These are phyloP conservation scores for Monopis laevigella DNA, from an alignment of 2,888 invertebrate genomes.

Conservation along the genomic window DNA sequence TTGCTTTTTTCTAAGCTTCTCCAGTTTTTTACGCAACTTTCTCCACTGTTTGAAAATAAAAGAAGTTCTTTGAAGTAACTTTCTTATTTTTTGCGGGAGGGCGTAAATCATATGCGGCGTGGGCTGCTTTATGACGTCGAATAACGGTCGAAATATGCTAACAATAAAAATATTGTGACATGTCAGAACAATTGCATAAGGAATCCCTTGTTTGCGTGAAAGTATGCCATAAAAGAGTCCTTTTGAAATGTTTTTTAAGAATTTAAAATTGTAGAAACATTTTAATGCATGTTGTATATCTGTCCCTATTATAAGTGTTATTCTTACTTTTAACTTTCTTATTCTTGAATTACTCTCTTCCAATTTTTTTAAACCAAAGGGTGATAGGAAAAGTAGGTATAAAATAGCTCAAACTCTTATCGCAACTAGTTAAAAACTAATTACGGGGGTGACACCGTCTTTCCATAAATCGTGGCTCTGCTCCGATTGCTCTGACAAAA, in stretches of 20 bases:
- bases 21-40: conserved; percentile 65
- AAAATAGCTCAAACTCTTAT: conserved; percentile 59
- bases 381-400: conserved; percentile 30
- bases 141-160: conserved; percentile 43
- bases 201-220: conserved; percentile 31
- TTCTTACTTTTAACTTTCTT: too few relatives aligned
- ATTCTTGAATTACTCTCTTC: too few relatives aligned
- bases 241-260: conserved; percentile 1
- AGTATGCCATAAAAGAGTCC: conserved; percentile 18
- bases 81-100: conserved; percentile 43
- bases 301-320: too few relatives aligned
- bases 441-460: conserved; percentile 66
- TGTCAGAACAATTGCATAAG: conserved; percentile 33
- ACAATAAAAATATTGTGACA: conserved; percentile 61
- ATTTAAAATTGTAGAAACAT: conserved; percentile 1
- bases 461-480: conserved; percentile 60
- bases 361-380: too few relatives aligned
- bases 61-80: conserved; percentile 60
- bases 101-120: conserved; percentile 51
- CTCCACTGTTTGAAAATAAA: conserved; percentile 47
- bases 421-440: conserved; percentile 69
- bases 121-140: conserved; percentile 36
- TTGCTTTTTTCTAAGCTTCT: conserved; percentile 67
- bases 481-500: conserved; percentile 64
- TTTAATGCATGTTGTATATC: too few relatives aligned